Base-by-base conservation (phyloP, 2,113 vertebrate species). In the Felis chaus region DNA sequence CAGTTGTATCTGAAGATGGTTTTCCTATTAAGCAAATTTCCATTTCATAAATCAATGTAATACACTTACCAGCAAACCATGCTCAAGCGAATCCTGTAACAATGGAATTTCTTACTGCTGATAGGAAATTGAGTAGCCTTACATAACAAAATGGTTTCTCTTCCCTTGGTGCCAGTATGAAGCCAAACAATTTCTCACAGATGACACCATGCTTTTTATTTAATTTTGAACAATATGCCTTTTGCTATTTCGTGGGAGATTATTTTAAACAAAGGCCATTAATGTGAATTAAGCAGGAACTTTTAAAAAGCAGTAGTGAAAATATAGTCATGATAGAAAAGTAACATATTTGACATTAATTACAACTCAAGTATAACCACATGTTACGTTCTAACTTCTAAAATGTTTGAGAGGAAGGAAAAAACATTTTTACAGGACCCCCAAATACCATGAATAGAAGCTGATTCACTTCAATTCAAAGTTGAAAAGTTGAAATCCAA, bases 11-110 rank as follows among this genome's bases (percentile, higher is more conserved):
- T 48, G 99, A 98, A 4, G 98, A 96, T 80, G 99, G 99, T 98
- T 99, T 99, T 96, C 99, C 99, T 99, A 98, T 97, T 83, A 97
- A 98, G 90, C 53, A 98, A 98, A 97, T 93, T 81, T 92, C 81
- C 98, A 95, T 98, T 90, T 97, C 41, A 96, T 31, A 95, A 50
- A 91, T 95, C 68, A 98, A 10, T 80, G 11, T 57, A 91, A 89
- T 65, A 53, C 27, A 97, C n/a, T 97, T 93, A 94, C 5, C n/a
- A 95, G 76, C 31, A 97, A 88, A 90, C 33, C 15, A 90, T 89
- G 33, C 21, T 93, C 53, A 81, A 89, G 41, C 41, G 3, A 97
- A 13, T 84, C 68, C n/a, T 93, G 0, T 57, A 95, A 92, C 18
- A 84, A 68, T 78, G 14, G 7, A 45, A 74, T 78, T 95, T 90